phyloP scores from a whole-genome alignment of 2,888 invertebrate species.

The Unio delphinus region DNA sequence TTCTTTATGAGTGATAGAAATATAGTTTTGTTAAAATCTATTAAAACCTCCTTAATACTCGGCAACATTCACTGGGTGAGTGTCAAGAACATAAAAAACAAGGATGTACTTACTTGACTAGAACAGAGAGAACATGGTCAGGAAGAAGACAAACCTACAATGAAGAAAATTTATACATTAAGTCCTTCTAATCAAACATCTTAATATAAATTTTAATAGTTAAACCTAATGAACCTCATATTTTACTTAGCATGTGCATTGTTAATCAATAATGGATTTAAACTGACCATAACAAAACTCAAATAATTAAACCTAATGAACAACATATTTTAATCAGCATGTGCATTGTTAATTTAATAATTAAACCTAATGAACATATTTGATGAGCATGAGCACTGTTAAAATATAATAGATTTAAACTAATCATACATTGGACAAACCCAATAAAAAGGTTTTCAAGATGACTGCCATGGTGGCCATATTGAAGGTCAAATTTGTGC shows the following conservation, averaged over 20 bases:
- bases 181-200: neutral
- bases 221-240: neutral
- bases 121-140: slow-evolving; percentile 81
- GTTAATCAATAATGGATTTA: too few relatives aligned
- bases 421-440: too few relatives aligned
- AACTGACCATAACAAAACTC: neutral
- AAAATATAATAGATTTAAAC: too few relatives aligned
- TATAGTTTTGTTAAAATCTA: neutral
- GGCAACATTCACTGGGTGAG: neutral
- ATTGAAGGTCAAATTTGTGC: too few relatives aligned
- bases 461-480: too few relatives aligned
- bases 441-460: too few relatives aligned
- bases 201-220: neutral
- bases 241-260: too few relatives aligned
- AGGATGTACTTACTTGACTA: slow-evolving; percentile 78
- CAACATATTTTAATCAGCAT: too few relatives aligned
- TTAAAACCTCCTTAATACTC: neutral
- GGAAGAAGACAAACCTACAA: slow-evolving; percentile 82
- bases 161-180: slow-evolving; percentile 5
- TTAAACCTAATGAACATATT: neutral
- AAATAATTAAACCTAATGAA: neutral
- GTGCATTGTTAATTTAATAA: neutral
- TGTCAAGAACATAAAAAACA: slow-evolving; percentile 4
- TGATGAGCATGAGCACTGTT: too few relatives aligned
- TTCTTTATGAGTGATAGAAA: neutral